Evolutionary conservation across 2,797 vertebrate species (phyloP).

Genomic region (Chelonia mydas): DNA sequence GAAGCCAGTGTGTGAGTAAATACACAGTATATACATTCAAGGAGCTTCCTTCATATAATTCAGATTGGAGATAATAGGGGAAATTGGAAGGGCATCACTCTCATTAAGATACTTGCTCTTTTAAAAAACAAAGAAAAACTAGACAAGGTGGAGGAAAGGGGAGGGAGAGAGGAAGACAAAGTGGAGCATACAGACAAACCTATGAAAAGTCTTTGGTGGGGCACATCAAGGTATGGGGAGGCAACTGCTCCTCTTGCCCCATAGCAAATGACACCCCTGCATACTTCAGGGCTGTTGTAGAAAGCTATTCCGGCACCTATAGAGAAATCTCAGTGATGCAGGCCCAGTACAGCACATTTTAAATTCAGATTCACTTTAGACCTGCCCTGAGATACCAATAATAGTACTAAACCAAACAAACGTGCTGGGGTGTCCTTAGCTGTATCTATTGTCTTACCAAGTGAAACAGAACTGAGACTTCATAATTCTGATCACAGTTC

Average conservation of each 20-base stretch:
- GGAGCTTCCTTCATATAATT: background rate
- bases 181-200: background rate
- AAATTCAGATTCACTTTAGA: background rate
- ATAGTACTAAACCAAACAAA: background rate
- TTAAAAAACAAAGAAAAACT: background rate
- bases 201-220: too few species aligned
- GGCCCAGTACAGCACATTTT: accelerated
- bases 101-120: background rate
- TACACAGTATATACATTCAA: accelerated
- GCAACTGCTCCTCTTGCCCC: background rate
- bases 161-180: background rate
- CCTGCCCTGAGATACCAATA: background rate
- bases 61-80: background rate
- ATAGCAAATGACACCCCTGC: background rate
- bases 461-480: constrained; percentile 21
- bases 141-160: background rate
- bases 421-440: background rate
- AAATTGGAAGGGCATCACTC: accelerated
- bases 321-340: background rate
- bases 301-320: background rate
- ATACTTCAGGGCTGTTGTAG: accelerated
- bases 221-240: background rate
- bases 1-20: background rate
- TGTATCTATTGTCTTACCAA: background rate
- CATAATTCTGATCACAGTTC: constrained; percentile 31